Base-by-base conservation (phyloP, 2,113 vertebrate species). In the Calidris pugnax region DNA sequence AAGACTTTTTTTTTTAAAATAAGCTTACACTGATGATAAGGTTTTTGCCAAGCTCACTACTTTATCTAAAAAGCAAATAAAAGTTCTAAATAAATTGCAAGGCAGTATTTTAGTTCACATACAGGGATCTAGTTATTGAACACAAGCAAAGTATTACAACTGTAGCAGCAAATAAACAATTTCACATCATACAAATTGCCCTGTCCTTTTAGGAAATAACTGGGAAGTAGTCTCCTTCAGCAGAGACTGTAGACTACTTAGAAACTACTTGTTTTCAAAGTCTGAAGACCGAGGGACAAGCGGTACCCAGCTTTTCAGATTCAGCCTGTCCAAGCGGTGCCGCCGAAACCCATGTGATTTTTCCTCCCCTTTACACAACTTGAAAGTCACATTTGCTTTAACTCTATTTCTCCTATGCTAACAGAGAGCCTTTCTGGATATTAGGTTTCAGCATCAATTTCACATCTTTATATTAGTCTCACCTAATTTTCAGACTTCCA, bases 391-490 rank as follows among this genome's bases (percentile, higher is more conserved):
- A n/a, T 94, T 90, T 87, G 45, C 69, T 79, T 89, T 73, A 87
- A 62, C 18, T 85, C 48, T 16, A 26, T 69, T 95, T 84, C 41
- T 76, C 48, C 72, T 59, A 12, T 69, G 45, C 41, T 83, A 89
- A 82, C 86, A 85, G 47, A 85, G 43, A 64, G 10, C 23, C 50
- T 53, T 87, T 39, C 84, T 59, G 50, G 26, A 33, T 66, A 89
- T 85, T 47, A 59, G 35, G 66, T 73, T 97, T 87, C 91, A 83
- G 53, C 67, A 88, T n/a, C 87, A 48, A 93, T 89, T 93, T 87
- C 88, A 85, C 48, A 71, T 87, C 55, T 86, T 79, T 73, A 12
- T 86, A 71, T 69, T 68, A 74, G 37, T 90, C 85, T 75, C 93
- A 82, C 77, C 87, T 82, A 24, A 83, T 89, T 89, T 87, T 94